Percentiles rank a stretch among this genome's conserved stretches.
phyloP scores from a whole-genome alignment of 53 echinoderm and acorn worm genomes.

The Astropecten irregularis region DNA sequence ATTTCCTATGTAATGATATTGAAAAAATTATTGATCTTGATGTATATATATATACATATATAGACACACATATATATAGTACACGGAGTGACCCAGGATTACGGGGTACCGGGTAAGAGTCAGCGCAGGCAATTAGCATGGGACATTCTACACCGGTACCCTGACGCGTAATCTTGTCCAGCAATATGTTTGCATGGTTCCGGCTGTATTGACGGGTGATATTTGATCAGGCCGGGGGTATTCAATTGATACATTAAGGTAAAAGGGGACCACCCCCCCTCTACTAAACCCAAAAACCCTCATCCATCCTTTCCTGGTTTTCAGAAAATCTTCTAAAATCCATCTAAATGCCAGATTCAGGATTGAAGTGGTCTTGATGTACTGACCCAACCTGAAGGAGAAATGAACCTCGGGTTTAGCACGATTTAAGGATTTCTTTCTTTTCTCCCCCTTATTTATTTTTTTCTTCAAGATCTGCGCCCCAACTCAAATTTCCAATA shows the following conservation, averaged over 20 bases:
- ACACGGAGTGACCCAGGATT: neutral
- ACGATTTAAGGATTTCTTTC: too few species aligned
- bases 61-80: too few species aligned
- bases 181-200: neutral
- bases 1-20: too few species aligned
- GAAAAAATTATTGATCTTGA: too few species aligned
- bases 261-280: conserved; percentile 12
- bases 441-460: too few species aligned
- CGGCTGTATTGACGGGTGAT: neutral
- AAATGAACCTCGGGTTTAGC: too few species aligned
- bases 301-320: too few species aligned
- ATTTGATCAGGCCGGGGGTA: conserved; percentile 12
- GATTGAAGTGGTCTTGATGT: neutral
- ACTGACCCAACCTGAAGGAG: too few species aligned
- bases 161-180: neutral
- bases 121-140: neutral
- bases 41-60: too few species aligned
- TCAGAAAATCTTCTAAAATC: neutral
- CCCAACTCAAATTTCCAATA: conserved; percentile 26
- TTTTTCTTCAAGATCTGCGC: neutral
- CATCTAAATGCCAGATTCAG: neutral
- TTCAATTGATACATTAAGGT: conserved; percentile 17
- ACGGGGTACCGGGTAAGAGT: neutral
- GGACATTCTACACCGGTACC: neutral
- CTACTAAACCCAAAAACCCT: too few species aligned